A percentile compares a stretch with the other conserved stretches of the same genome.
Conservation (phyloP, 2,888 invertebrate genomes). For the Plusia festucae region DNA sequence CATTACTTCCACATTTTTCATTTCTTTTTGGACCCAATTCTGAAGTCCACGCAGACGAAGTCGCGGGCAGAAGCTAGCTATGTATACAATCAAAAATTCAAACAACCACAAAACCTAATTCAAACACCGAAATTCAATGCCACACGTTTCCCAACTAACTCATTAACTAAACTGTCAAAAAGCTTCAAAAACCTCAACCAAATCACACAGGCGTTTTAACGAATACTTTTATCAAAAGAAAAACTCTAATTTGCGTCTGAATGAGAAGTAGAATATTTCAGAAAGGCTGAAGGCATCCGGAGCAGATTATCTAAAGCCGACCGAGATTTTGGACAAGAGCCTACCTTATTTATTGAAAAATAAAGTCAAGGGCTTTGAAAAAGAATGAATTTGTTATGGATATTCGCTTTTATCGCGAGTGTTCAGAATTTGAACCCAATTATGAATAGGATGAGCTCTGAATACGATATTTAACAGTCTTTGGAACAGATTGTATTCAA, state of each 20-base stretch:
- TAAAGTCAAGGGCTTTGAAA: conserved; percentile 34
- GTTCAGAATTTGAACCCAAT: conserved; percentile 3
- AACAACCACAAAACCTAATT: neutral
- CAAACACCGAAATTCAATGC: neutral
- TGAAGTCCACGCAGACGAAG: too few species aligned
- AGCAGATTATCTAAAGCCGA: conserved; percentile 45
- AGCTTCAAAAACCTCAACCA: neutral
- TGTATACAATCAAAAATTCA: neutral
- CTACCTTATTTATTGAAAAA: conserved; percentile 46
- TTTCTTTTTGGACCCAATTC: too few species aligned
- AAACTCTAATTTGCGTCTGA: conserved; percentile 39
- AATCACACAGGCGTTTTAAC: conserved; percentile 20
- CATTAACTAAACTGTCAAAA: neutral
- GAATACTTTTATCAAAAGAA: conserved; percentile 9
- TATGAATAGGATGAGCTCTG: neutral
- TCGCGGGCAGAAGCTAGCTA: too few species aligned
- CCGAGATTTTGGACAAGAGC: conserved; percentile 30
- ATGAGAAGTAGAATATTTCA: conserved; percentile 16
- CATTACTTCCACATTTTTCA: too few species aligned
- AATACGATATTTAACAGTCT: neutral
- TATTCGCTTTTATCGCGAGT: conserved; percentile 8
- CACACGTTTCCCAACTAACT: neutral
- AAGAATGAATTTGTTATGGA: conserved; percentile 14
- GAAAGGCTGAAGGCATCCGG: conserved; percentile 13
- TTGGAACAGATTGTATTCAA: neutral